Base-by-base conservation (phyloP, 2,797 vertebrate genomes). In the Malacoctenus gilli region DNA sequence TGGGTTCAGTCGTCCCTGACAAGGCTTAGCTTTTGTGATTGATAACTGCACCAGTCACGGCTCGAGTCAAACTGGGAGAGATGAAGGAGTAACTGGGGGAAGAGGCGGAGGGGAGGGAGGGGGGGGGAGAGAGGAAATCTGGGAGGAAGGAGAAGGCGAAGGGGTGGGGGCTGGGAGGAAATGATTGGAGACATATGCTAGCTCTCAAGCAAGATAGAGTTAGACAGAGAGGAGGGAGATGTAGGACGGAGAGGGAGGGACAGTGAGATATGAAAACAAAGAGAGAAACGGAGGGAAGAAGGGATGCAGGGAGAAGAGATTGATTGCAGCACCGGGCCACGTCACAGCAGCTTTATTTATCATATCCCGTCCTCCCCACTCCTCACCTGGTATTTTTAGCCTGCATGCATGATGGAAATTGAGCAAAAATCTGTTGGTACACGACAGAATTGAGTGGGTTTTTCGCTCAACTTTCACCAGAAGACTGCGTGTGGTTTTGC, bases 131-230 rank as follows among this genome's bases (percentile, higher is more conserved):
- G 75, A 68, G 75, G 77, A 78, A 87, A 80, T 83, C 41, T 77
- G 63, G 38, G 70, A 68, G 80, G 80, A 80, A 79, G 75, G 73
- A 78, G 78, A 66, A 75, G 69, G 92, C 89, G 77, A 92, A 89
- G 90, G 90, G 91, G 91, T 91, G 92, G 92, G 93, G 94, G 93
- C 92, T 88, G 92, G 91, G 91, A 90, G 92, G 92, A 92, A 92
- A 94, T 94, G 95, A 97, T 96, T 95, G 95, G 92, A 96, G 95
- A 95, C 96, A 98, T 96, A 98, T 91, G 90, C 85, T 91, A 48
- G 86, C 77, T 77, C 84, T 89, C 89, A 85, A 83, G 77, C 77
- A 80, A 85, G 85, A 91, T 89, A 76, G 84, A 86, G 85, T 86
- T 85, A 84, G 88, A 86, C 75, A 78, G 76, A 75, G 73, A 83